Base-by-base conservation (phyloP, 2,797 vertebrate species). In the Thalassophryne amazonica region DNA sequence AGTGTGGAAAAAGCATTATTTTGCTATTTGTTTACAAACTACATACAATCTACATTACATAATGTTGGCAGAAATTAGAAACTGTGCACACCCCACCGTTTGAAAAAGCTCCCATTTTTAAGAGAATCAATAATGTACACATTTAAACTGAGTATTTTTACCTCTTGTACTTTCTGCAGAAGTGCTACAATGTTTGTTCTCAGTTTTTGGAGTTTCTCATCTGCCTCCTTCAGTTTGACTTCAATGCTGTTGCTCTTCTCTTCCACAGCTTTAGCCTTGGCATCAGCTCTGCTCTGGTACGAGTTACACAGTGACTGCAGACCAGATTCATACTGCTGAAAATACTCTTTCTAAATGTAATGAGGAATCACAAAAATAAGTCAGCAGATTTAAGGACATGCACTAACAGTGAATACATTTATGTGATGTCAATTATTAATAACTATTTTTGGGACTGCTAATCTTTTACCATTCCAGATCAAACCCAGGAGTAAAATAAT, bases 121-220 rank as follows among this genome's bases (percentile, higher is more conserved):
- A 5, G 12, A 15, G 10, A 11, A 30, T 40, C 7, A 28, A 25
- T 4, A 32, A 14, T 8, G 15, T n/a, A 9, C 3, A 30, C 23
- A 31, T 21, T 4, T 38, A 28, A 24, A n/a, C 7, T n/a, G 5
- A 28, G 3, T 6, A 24, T 24, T 9, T 37, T 61, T 47, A 98
- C 97, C 95, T 98, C 97, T 83, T 99, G 96, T 22, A 99, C 97
- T 88, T 99, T 98, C 77, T 98, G 95, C 22, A 99, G 85, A 34
- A 99, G 93, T 2, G 95, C 93, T 23, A 98, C 95, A 3, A 99
- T 98, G 77, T 99, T 99, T 30, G 95, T 96, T 69, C 97, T 88
- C 54, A 99, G 76, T 77, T 95, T 98, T 83, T 98, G 94, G 28
- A 99, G 87, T 47, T 98, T 99, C 60, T 98, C 96, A 6, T 98